Percentiles rank a stretch among this genome's conserved stretches.
Conservation (phyloP, 2,888 invertebrate species). For the Spialia ferax region DNA sequence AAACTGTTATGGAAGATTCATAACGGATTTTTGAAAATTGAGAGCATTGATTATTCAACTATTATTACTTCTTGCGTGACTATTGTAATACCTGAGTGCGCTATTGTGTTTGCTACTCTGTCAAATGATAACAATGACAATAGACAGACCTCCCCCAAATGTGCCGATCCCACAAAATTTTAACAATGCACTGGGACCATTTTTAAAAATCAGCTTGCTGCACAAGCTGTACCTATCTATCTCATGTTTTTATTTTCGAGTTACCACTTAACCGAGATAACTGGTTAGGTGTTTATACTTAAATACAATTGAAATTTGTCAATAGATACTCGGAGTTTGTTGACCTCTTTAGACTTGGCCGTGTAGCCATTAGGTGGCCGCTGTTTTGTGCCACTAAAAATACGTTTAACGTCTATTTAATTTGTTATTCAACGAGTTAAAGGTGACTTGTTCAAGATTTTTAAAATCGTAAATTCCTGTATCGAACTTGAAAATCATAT, state of each 20-base stretch:
- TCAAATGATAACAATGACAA: conserved; percentile 63
- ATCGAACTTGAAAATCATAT: neutral
- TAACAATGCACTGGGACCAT: conserved; percentile 57
- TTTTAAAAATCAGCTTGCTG: conserved; percentile 47
- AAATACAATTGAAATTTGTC: conserved; percentile 31
- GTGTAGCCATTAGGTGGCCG: conserved; percentile 21
- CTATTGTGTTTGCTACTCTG: conserved; percentile 61
- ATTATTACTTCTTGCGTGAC: conserved; percentile 59
- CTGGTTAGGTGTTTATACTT: conserved; percentile 9
- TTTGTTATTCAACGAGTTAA: conserved; percentile 68
- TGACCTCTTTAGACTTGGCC: conserved; percentile 18
- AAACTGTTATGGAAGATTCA: neutral
- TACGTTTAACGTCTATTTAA: conserved; percentile 56
- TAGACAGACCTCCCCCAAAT: conserved; percentile 60
- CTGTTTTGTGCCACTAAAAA: conserved; percentile 10
- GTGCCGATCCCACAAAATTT: conserved; percentile 63
- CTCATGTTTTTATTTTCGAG: conserved; percentile 15
- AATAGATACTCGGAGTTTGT: conserved; percentile 28
- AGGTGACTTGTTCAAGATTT: conserved; percentile 56
- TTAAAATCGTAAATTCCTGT: neutral
- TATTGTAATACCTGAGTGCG: conserved; percentile 58
- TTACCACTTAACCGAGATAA: conserved; percentile 6
- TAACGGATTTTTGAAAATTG: neutral
- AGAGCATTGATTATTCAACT: neutral
- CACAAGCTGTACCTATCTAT: conserved; percentile 23